Base-by-base conservation (phyloP, 2,888 invertebrate genomes). In the Silvanus unidentatus region DNA sequence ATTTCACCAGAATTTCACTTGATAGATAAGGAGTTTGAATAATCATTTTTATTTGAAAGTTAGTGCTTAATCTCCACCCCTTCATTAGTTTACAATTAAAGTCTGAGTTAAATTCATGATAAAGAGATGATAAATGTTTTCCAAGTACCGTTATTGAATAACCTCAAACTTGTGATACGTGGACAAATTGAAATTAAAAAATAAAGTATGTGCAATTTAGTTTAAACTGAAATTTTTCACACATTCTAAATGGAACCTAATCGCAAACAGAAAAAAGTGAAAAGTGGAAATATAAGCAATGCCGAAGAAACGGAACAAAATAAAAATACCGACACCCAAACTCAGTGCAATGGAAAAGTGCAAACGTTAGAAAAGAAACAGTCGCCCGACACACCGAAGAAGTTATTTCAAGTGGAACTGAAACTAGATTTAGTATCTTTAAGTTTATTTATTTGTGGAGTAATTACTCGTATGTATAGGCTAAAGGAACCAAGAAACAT, bases 401-500 rank as follows among this genome's bases (percentile, higher is more conserved):
- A 52, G 37, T 48, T 58, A 51, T 75, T 80, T 56, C 71, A 73
- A 57, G 72, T 85, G 45, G 80, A 76, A 56, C 72, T 91, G 46
- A 80, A 85, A 68, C 72, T 92, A 48, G 91, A 92, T 72, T 62
- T 90, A 42, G 77, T 92, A 45, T 88, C 88, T 43, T 55, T 85
- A 48, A 57, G 75, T 37, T 73, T 96, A 44, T 82, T 94, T 65
- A 46, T 80, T 10, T 62, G 84, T 52, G 87, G 86, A 35, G 71
- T 93, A 43, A 68, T 76, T 13, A 89, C 92, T 16, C 78, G 96
- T 56, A 78, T 95, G 63, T 92, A 92, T 72, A 82, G 82, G 62
- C 74, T 96, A 36, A 84, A 88, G 53, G 82, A 89, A 64, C 96
- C 96, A 1, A 79, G 79, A 51, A 84, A 87, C 73, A 87, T 96